A percentile compares a stretch with the other conserved stretches of the same genome.
Evolutionary conservation across 2,888 invertebrate genomes (phyloP).

Genomic region (Leptarthrus brevirostris): DNA sequence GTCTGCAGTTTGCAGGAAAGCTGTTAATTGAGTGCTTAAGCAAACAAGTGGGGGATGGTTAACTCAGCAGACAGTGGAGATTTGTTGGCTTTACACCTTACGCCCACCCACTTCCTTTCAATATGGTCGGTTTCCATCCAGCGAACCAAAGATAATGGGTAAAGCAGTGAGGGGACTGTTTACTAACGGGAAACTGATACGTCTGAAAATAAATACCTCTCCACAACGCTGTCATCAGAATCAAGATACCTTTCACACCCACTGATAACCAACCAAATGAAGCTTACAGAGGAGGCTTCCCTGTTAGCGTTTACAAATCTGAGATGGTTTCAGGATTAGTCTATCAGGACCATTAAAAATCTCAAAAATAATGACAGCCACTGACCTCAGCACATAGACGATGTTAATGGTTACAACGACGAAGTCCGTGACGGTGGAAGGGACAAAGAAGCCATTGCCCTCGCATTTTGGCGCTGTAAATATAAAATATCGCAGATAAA

Average conservation of each 20-base stretch:
- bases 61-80: background rate
- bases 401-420: background rate
- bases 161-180: background rate
- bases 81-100: background rate
- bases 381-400: background rate
- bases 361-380: background rate
- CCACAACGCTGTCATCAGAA: background rate
- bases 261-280: background rate
- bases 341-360: background rate
- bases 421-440: no score
- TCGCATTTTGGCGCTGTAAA: background rate
- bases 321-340: background rate
- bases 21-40: slow-evolving; percentile 6
- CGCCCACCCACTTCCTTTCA: background rate
- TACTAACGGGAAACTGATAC: slow-evolving; percentile 3
- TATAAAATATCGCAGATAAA: slow-evolving; percentile 27
- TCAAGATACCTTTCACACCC: background rate
- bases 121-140: background rate
- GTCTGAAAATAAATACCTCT: background rate
- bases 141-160: background rate
- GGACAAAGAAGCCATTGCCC: background rate
- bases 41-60: background rate
- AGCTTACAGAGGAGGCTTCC: background rate
- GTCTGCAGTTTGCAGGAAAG: background rate
- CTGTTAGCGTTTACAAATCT: background rate